Percentiles rank a stretch among this genome's conserved stretches.
phyloP scores from a whole-genome alignment of 2,888 invertebrate genomes.

The Pherbina coryleti region DNA sequence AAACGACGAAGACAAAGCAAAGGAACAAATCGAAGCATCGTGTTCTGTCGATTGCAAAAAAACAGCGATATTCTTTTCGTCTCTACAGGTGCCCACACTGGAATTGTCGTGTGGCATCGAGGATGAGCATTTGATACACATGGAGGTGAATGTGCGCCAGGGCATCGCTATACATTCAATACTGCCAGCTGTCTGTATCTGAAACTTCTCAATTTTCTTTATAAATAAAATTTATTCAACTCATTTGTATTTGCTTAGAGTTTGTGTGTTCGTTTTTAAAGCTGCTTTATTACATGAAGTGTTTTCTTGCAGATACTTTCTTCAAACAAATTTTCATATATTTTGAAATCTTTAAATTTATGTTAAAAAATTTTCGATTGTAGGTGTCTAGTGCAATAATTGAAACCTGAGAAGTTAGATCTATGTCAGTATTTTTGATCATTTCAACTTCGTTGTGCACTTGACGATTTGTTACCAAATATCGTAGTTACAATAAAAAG shows the following conservation, averaged over 20 bases:
- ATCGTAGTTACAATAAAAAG: too few relatives aligned
- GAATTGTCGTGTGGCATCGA: slow-evolving; percentile 83
- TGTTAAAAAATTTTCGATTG: too few relatives aligned
- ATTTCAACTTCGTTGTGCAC: too few relatives aligned
- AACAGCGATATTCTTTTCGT: slow-evolving; percentile 82
- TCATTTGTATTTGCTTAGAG: neutral
- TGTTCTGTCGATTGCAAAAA: slow-evolving; percentile 84
- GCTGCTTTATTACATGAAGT: too few relatives aligned
- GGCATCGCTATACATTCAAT: slow-evolving; percentile 85
- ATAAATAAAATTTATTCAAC: neutral
- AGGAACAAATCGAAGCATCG: slow-evolving; percentile 67
- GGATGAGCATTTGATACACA: slow-evolving; percentile 79
- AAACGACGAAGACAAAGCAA: slow-evolving; percentile 67
- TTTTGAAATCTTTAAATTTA: too few relatives aligned
- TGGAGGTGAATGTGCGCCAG: slow-evolving; percentile 80
- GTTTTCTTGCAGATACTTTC: too few relatives aligned
- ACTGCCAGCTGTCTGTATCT: slow-evolving; percentile 76
- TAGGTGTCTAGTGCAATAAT: too few relatives aligned
- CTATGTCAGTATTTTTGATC: too few relatives aligned
- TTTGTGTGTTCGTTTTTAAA: too few relatives aligned
- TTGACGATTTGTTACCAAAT: too few relatives aligned
- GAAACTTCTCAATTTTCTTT: slow-evolving; percentile 31
- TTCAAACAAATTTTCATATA: too few relatives aligned
- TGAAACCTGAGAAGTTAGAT: too few relatives aligned
- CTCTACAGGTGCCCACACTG: slow-evolving; percentile 82